A percentile compares a stretch with the other conserved stretches of the same genome.
These are phyloP conservation scores for Prunella himalayana DNA, from an alignment of 2,113 vertebrate species.

Conservation along the genomic window DNA sequence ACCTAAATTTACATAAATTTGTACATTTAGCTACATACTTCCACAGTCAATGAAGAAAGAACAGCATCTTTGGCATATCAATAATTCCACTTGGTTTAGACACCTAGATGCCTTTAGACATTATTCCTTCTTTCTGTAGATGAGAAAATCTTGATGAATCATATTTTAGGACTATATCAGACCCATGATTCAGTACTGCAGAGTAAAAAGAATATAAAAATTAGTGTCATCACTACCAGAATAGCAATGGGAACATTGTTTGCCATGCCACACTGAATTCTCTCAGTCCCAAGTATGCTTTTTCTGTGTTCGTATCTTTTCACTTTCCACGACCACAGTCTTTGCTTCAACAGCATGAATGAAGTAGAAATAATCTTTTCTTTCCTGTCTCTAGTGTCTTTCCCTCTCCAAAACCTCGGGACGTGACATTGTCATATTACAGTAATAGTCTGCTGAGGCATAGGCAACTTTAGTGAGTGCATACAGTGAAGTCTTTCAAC, in stretches of 20 bases:
- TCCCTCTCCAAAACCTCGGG: neutral
- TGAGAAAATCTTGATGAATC: neutral
- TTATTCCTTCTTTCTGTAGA: neutral
- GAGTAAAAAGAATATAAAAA: neutral
- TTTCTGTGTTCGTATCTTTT: neutral
- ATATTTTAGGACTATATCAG: neutral
- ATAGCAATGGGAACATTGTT: neutral
- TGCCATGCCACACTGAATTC: neutral
- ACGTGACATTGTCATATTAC: neutral
- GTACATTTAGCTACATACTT: neutral
- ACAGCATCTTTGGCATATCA: neutral
- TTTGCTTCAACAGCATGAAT: neutral
- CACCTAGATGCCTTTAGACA: neutral
- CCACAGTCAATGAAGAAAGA: neutral
- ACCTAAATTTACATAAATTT: neutral
- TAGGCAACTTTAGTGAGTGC: neutral
- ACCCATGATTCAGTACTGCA: neutral
- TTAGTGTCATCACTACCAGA: neutral
- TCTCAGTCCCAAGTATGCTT: neutral
- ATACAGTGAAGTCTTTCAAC: neutral
- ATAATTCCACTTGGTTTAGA: neutral
- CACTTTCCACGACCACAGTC: neutral
- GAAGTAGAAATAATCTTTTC: neutral
- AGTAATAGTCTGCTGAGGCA: neutral
- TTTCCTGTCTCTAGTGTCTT: neutral